phyloP scores from a whole-genome alignment of 2,888 invertebrate genomes.

The Dicyrtoma fusca region DNA sequence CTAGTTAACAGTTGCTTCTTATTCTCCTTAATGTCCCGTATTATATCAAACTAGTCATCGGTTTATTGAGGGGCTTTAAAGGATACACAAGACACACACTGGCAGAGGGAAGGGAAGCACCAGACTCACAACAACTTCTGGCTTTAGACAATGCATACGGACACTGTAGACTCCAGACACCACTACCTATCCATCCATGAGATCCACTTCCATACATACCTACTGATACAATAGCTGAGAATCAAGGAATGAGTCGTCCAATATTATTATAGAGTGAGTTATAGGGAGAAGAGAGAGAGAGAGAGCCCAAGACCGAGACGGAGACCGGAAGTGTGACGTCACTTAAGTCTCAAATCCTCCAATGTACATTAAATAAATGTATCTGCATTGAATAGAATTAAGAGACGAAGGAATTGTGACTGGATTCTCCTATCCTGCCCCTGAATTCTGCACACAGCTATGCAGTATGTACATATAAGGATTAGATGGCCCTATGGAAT shows the following conservation, averaged over 20 bases:
- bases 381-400: conserved; percentile 20
- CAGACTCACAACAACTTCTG: conserved; percentile 5
- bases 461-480: too few relatives aligned
- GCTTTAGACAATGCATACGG: neutral
- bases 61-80: conserved; percentile 27
- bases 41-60: conserved; percentile 22
- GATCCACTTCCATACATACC: too few relatives aligned
- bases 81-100: neutral
- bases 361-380: conserved; percentile 25
- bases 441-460: too few relatives aligned
- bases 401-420: too few relatives aligned
- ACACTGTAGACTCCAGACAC: neutral
- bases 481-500: neutral
- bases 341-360: conserved; percentile 25
- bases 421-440: too few relatives aligned
- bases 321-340: conserved; percentile 37
- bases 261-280: neutral
- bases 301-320: neutral
- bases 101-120: too few relatives aligned
- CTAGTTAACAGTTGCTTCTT: conserved; percentile 24
- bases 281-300: neutral
- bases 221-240: too few relatives aligned
- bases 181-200: neutral
- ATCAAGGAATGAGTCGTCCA: too few relatives aligned
- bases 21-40: conserved; percentile 9